Conservation (phyloP, 1,140 invertebrate genomes). For the Samia ricini region DNA sequence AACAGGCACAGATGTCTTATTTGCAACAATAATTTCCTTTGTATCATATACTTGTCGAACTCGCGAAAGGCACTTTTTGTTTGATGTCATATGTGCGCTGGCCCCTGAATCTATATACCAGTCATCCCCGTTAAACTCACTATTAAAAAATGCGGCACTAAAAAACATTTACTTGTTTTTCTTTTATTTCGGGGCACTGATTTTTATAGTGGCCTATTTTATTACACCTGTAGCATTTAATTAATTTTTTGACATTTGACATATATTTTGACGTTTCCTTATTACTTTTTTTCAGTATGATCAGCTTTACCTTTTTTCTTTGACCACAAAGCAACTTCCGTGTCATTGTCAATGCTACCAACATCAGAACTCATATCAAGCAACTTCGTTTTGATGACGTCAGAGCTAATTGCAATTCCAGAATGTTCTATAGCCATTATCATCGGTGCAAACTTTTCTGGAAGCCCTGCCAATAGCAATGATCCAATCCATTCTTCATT, state of each 20-base stretch:
- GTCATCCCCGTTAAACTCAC: not conserved
- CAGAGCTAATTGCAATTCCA: not conserved
- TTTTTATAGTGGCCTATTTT: conserved; percentile 19
- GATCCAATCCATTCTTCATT: conserved; percentile 41
- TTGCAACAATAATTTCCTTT: conserved; percentile 36
- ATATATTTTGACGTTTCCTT: conserved; percentile 5
- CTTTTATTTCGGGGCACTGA: conserved; percentile 14
- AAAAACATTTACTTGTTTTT: not conserved
- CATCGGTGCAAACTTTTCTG: conserved; percentile 49
- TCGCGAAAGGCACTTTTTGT: not conserved
- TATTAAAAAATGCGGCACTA: not conserved
- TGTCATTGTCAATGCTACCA: not conserved
- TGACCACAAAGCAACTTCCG: conserved; percentile 1
- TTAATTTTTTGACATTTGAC: conserved; percentile 12
- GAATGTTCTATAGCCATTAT: too few relatives aligned
- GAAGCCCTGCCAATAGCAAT: conserved; percentile 45
- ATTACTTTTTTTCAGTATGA: not conserved
- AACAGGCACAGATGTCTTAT: conserved; percentile 32
- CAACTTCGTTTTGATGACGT: conserved; percentile 27
- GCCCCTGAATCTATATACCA: not conserved
- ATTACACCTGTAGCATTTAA: conserved; percentile 22
- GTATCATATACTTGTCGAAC: not conserved
- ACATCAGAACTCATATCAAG: conserved; percentile 20
- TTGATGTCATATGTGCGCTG: not conserved
- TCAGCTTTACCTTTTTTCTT: too few relatives aligned